Evolutionary conservation across 2,888 invertebrate species (phyloP), one percentile per base, ranked within the genome.

Genomic region (Pachliopta kotzebuea): DNA sequence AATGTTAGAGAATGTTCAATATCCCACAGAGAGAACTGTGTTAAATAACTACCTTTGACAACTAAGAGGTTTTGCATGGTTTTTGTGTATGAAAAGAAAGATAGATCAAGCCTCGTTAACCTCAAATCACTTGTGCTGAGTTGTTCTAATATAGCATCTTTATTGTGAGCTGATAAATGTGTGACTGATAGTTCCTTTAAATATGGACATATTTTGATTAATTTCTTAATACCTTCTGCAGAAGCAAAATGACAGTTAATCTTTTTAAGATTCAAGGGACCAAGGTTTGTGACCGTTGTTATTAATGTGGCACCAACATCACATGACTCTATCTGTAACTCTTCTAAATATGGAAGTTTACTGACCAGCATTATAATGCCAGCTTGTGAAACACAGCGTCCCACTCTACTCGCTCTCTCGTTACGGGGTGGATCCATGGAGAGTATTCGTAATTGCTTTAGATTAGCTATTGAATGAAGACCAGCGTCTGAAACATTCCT

Each of bases 351-450:
- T 4, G 90, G 92, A 49, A 92, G 82, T 66, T 82, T 79, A 37
- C 80, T 80, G 62, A 91, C 79, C 31, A 92, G 71, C 81, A 80
- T 83, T 57, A 90, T 85, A 54, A 92, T 88, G 9, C 91, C 92
- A 7, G 82, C 72, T 76, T 90, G 92, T 2, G 92, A 87, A 21
- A 92, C 88, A 67, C 90, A 91, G 17, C 87, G 81, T 55, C 91
- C 90, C 31, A 88, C 83, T 60, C 88, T 83, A 70, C 80, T 85
- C 1, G 86, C 81, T 21, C 87, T 75, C 67, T 88, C 90, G 69
- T 92, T 89, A 31, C 90, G 79, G 0, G 92, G 92, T 1, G 90
- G 88, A 74, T 92, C 92, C 88, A 92, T 90, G 0, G 86, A 80
- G 26, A 92, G 71, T 49, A 89, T 79, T 24, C 86, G 78, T 52